Percentiles rank a stretch among this genome's conserved stretches.
phyloP scores from a whole-genome alignment of 2,888 invertebrate species.

The Craniophora ligustri region DNA sequence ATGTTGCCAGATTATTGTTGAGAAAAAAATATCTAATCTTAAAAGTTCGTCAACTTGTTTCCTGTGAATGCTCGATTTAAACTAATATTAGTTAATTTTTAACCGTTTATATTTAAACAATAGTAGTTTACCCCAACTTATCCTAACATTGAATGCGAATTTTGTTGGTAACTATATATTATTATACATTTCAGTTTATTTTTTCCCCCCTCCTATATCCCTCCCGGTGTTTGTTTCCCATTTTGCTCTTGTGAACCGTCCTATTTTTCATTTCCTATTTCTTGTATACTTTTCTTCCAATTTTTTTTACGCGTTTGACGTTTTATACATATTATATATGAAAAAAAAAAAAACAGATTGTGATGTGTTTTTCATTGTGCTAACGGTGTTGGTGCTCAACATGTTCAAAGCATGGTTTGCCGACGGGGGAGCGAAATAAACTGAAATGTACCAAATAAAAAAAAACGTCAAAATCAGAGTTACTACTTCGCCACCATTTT shows the following conservation, averaged over 20 bases:
- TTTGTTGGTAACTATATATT: slow-evolving; percentile 81
- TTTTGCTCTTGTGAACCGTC: slow-evolving; percentile 63
- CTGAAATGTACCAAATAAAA: slow-evolving; percentile 86
- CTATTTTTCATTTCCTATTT: slow-evolving; percentile 55
- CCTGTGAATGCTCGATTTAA: slow-evolving; percentile 47
- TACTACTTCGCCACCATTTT: slow-evolving; percentile 51
- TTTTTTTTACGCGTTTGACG: slow-evolving; percentile 49
- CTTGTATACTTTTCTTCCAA: slow-evolving; percentile 33
- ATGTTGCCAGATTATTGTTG: too few species aligned
- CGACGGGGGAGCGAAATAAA: slow-evolving; percentile 79
- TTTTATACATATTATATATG: too few species aligned
- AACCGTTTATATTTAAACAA: slow-evolving; percentile 56
- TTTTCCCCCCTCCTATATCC: slow-evolving; percentile 70
- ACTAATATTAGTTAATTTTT: slow-evolving; percentile 59
- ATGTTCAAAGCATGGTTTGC: slow-evolving; percentile 73
- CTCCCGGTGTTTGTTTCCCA: slow-evolving; percentile 74
- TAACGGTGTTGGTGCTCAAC: slow-evolving; percentile 75
- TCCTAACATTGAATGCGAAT: slow-evolving; percentile 82
- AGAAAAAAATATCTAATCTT: too few species aligned
- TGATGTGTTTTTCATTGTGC: slow-evolving; percentile 76
- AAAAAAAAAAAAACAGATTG: slow-evolving; percentile 55
- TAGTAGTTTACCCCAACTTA: slow-evolving; percentile 65
- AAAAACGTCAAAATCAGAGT: slow-evolving; percentile 53
- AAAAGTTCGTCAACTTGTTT: slow-evolving; percentile 51
- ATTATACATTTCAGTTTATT: slow-evolving; percentile 89